Base-by-base conservation (phyloP, 2,797 vertebrate species). In the Neosilurus mollespiculum region DNA sequence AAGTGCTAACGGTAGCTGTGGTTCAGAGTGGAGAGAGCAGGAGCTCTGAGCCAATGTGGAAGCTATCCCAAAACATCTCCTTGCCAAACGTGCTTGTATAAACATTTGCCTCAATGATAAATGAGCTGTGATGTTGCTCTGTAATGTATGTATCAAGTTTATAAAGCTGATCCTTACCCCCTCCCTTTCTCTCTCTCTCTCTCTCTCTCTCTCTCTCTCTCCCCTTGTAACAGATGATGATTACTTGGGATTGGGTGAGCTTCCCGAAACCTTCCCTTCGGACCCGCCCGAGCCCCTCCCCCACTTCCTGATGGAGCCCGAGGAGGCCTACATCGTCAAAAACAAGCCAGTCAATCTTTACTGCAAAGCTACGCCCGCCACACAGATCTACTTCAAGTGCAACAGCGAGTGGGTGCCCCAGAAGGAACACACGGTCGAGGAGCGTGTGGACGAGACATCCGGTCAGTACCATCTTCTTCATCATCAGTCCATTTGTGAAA, bases 361-460 rank as follows among this genome's bases (percentile, higher is more conserved):
- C 89, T 99, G 98, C 93, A 98, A 98, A 89, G 98, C 98, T 14
- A 98, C 97, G 67, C 98, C 98, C 0, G 98, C 98, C 83, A 99
- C 98, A 0, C 98, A 99, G 93, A 99, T 99, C 92, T 99, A 99
- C 93, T 99, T 99, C 91, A 99, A 99, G 90, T 99, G 98, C 92
- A 99, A 99, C 93, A 98, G 98, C 1, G 98, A 99, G 87, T 99
- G 98, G 98, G 97, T 99, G 83, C 98, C 99, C 90, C 98, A 99
- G 93, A 99, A 98, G 91, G 98, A 99, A 90, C 98, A 99, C 70
- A 95, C 96, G 0, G 97, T 98, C 85, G 97, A 98, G 1, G 98
- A 99, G 90, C 94, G 96, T 62, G 96, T 99, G 15, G 98, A 99
- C 15, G 98, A 99, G 91, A 98, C 96, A 83, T 98, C 98, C 0